Evolutionary conservation across 1,140 invertebrate species (phyloP), one percentile per base, ranked within the genome.

Genomic region (Chelonus insularis): DNA sequence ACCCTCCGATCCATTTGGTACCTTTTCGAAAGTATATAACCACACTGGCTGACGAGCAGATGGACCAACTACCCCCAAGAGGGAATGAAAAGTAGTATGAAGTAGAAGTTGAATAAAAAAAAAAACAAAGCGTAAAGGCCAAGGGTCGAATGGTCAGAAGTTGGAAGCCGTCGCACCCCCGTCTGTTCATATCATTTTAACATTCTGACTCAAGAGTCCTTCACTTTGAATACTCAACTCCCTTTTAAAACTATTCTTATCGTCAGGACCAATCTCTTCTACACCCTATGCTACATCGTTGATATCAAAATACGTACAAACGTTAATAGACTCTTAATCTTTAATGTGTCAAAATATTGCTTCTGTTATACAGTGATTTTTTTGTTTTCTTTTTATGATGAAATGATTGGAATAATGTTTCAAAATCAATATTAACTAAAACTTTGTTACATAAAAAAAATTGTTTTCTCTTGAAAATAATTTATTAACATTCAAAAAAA

Each of bases 1-100:
- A 60, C 62, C 63, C 65, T 51, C 48, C 29, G 50, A 62, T 37
- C 50, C 39, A 60, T 59, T 62, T 45, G 55, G 51, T 45, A 5
- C 8, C 34, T 37, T 55, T 55, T 55, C 6, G 21, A 14, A 34
- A 48, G 39, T 47, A 41, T 37, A 16, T 16, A 64, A 65, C 68
- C 65, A 54, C 61, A 62, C 12, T 62, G 54, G 41, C 37, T 62
- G 61, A 52, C 52, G 58, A 73, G 65, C 77, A 78, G 76, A 78
- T 77, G 76, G 72, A 78, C 73, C 72, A 73, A 79, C 75, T 79
- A 71, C 72, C 69, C 78, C 68, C 74, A 32, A 9, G 78, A 75
- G 76, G 73, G 58, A 54, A 39, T 56, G 64, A 60, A 60, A 4
- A 6, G 16, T 29, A 32, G 52, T 39, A 12, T n/a, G n/a, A n/a